Base-by-base conservation (phyloP, 2,113 vertebrate species). In the Mustelus asterias region DNA sequence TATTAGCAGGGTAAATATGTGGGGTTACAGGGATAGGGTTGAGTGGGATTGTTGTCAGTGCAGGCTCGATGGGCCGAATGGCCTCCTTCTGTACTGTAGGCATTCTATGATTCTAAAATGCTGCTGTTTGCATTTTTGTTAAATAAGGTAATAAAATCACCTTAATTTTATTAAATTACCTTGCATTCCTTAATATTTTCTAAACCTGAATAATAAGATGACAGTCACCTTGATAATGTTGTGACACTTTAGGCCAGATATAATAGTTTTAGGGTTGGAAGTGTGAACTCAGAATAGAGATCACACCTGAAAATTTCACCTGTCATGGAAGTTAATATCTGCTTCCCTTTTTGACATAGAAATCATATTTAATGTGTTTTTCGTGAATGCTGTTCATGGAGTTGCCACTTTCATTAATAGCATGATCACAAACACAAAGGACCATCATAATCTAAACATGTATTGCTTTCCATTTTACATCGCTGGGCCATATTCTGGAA, bases 261-360 rank as follows among this genome's bases (percentile, higher is more conserved):
- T 70, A 72, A 72, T 72, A 60, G 54, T 33, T 90, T 90, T 60
- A 48, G 29, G 58, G 24, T 54, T 29, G 29, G 48, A 4, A n/a
- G 54, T 90, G 54, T 90, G 88, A 90, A 33, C 88, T 90, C 88
- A 60, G 88, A 24, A n/a, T 60, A 90, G 88, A 63, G 88, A 90
- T 90, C 26, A 33, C 54, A 60, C 88, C 54, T 60, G 29, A 54
- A 60, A 48, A 90, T 90, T 33, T 60, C 54, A 60, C 24, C 54
- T 90, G 24, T 70, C 10, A 6, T 70, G 24, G 93, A 95, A 72
- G 37, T 95, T 44, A 67, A 72, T 33, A 14, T 72, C 33, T 33
- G 14, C 33, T 94, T 41, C 37, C 29, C 6, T 29, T 48, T 70
- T 95, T 95, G 24, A 72, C 94, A 95, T 44, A 60, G 88, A 63